Base-by-base conservation (phyloP, 2,888 invertebrate species). In the Spisula solida region DNA sequence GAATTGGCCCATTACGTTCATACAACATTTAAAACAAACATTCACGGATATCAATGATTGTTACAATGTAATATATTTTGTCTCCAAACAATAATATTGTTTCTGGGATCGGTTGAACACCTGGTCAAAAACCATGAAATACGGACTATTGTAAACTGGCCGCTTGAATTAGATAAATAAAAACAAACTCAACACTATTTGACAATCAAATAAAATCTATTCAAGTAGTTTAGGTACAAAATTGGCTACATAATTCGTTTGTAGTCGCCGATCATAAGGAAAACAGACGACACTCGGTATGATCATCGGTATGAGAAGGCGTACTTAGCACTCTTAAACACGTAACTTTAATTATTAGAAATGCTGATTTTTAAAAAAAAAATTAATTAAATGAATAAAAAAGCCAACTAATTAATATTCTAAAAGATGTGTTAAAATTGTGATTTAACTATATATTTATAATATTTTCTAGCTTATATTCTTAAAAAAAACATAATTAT, bases 141-240 rank as follows among this genome's bases (percentile, higher is more conserved):
- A n/a, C 47, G 31, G 78, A 55, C 84, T 31, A 34, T 29, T 31
- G 75, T 41, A 48, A 20, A 84, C 31, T 75, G 75, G 12, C 80
- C 78, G 12, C 80, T 79, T 70, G 82, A 88, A 86, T 86, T 81
- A 70, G 47, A 83, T 84, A 89, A 89, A 89, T 84, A 89, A 79
- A 75, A 86, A 89, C 89, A 89, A 84, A 70, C 80, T 81, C 34
- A 82, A 80, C 48, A 81, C n/a, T 86, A 75, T 86, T 86, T 89
- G 89, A 80, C 86, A 66, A 89, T 80, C 82, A 83, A 86, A 89
- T 70, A 75, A 75, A 75, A 75, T 34, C 31, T 34, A 75, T 75
- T 75, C 16, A 75, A 75, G 75, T 75, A 34, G 12, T 34, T 41
- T 75, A 31, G 31, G 75, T 31, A 34, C 34, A 75, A 34, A 75